Evolutionary conservation across 2,888 invertebrate genomes (phyloP), one percentile per base, ranked within the genome.

Genomic region (Cephus spinipes): DNA sequence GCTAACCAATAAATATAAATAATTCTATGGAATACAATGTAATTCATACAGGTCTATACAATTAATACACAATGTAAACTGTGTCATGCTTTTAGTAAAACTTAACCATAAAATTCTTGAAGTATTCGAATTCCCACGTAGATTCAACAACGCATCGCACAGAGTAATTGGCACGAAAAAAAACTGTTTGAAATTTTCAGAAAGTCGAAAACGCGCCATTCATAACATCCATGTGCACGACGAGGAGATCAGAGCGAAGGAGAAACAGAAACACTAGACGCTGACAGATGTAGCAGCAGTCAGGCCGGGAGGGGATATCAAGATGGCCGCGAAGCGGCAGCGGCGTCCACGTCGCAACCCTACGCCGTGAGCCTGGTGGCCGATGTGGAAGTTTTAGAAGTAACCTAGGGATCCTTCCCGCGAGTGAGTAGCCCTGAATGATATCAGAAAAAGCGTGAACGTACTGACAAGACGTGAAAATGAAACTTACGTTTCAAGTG

Each of bases 261-360:
- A 69, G 73, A 31, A 74, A 77, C 79, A 69, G 79, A 82, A 76
- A 69, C 55, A 35, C 77, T 81, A 83, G 86, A 86, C 81, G 84
- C 86, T 87, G 82, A 78, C 71, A 71, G 82, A 84, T 83, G 83
- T 82, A 85, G 81, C 77, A 85, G 81, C 77, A 83, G 76, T 76
- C 73, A 80, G 81, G 85, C 84, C 83, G 86, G 86, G 85, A 83
- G 84, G 84, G 81, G 82, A 81, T 78, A 79, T 80, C 87, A 90
- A 90, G 89, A 90, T 90, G 90, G 90, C 89, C 84, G 89, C 80
- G 82, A 76, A 74, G 84, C 77, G 79, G 79, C 82, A 78, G 83
- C 84, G 81, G 82, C 82, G 84, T 83, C 81, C 83, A 81, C 86
- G 84, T 89, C 90, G 89, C 83, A 81, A 83, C 81, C 81, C 87